phyloP scores from a whole-genome alignment of 2,888 invertebrate genomes.

The Mantis religiosa region DNA sequence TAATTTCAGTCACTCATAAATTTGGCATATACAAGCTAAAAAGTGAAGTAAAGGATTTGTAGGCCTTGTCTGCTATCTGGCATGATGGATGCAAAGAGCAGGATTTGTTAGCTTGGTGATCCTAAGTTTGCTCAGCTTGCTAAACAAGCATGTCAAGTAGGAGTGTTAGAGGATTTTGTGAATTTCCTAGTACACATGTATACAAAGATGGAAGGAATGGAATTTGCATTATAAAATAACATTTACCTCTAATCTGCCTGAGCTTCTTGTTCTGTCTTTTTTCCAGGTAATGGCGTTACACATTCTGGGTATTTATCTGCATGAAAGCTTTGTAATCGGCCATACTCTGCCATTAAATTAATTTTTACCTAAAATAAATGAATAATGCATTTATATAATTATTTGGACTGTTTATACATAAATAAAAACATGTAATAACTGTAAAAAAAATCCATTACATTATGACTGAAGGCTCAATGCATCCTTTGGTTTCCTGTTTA shows the following conservation, averaged over 20 bases:
- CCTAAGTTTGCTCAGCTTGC: no score
- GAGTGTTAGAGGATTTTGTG: no score
- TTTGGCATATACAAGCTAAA: no score
- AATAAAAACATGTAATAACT: background rate
- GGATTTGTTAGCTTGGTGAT: no score
- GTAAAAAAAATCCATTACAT: background rate
- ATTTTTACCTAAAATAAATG: conserved; percentile 42
- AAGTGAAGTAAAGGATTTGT: no score
- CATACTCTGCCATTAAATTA: conserved; percentile 64
- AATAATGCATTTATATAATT: conserved; percentile 3
- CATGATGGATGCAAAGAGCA: no score
- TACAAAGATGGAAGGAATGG: background rate
- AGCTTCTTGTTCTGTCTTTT: background rate
- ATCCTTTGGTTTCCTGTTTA: no score
- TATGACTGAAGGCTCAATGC: no score
- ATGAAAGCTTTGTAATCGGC: conserved; percentile 67
- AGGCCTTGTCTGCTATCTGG: no score
- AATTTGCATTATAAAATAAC: background rate
- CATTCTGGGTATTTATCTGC: conserved; percentile 49
- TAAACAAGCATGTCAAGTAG: no score
- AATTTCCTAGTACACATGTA: no score
- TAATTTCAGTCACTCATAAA: no score
- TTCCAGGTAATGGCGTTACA: background rate
- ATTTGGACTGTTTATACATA: background rate
- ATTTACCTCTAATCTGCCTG: background rate